A percentile compares a stretch with the other conserved stretches of the same genome.
phyloP scores from a whole-genome alignment of 2,888 invertebrate species.

The Agonopterix arenella region DNA sequence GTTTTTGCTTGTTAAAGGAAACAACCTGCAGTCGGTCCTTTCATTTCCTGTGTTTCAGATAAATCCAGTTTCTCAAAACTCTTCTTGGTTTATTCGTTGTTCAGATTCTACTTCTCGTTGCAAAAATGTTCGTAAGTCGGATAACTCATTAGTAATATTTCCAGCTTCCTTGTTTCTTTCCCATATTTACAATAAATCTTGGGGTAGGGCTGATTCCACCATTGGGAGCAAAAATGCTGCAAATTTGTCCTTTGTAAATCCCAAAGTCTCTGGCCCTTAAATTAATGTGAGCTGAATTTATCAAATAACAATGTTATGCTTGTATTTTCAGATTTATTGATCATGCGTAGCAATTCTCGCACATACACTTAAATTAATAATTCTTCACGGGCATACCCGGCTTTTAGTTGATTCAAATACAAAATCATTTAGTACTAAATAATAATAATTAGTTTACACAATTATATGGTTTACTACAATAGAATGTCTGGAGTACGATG shows the following conservation, averaged over 20 bases:
- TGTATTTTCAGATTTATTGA: neutral
- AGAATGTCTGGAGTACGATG: too few relatives aligned
- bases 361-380: conserved; percentile 4
- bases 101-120: conserved; percentile 7
- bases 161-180: neutral
- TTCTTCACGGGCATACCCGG: conserved; percentile 1
- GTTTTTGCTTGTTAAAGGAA: neutral
- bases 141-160: neutral
- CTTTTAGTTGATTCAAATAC: neutral
- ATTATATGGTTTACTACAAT: too few relatives aligned
- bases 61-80: neutral
- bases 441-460: too few relatives aligned
- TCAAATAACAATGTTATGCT: neutral
- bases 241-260: conserved; percentile 7
- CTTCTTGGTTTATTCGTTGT: neutral
- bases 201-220: conserved; percentile 9
- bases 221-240: conserved; percentile 10
- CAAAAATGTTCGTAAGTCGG: neutral
- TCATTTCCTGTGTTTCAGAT: neutral
- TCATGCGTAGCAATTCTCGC: conserved; percentile 1
- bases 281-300: neutral
- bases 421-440: too few relatives aligned
- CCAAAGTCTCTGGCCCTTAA: conserved; percentile 2
- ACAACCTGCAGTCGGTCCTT: neutral
- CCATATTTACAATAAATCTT: conserved; percentile 6